Evolutionary conservation across 2,888 invertebrate genomes (phyloP).

Genomic region (Volucella inflata): DNA sequence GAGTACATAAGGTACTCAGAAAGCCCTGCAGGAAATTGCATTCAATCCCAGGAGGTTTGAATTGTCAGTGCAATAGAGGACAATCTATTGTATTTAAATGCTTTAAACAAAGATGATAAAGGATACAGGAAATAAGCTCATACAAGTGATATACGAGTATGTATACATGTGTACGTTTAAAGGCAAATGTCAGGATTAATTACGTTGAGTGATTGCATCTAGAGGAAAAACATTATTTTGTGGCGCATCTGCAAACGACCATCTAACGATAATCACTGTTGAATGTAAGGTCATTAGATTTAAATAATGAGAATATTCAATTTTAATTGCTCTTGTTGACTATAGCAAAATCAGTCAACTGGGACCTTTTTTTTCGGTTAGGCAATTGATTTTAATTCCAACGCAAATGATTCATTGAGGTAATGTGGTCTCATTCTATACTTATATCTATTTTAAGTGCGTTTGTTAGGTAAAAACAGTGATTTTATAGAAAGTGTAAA

Average conservation of each 20-base stretch:
- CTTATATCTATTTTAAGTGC: no score
- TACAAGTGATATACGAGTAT: neutral
- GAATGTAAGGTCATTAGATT: constrained; percentile 16
- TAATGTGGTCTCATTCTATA: no score
- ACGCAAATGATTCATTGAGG: neutral
- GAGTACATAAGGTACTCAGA: constrained; percentile 1
- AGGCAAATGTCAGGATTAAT: neutral
- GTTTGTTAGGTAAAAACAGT: no score
- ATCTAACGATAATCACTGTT: constrained; percentile 22
- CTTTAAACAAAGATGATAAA: neutral
- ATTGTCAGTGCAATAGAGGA: constrained; percentile 1
- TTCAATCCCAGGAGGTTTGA: constrained; percentile 8
- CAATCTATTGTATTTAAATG: neutral
- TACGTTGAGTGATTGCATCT: neutral
- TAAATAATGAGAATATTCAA: constrained; percentile 13
- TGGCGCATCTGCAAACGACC: neutral
- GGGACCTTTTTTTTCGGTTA: neutral
- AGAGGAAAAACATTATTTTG: neutral
- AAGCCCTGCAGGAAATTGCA: constrained; percentile 38
- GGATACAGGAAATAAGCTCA: neutral
- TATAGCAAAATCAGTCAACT: constrained; percentile 5
- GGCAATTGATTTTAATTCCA: neutral
- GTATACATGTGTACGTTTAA: neutral
- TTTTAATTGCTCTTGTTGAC: constrained; percentile 17
- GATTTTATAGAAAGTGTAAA: no score